These are phyloP conservation scores for Ficedula albicollis DNA, from an alignment of 2,797 vertebrate species.

Conservation along the genomic window DNA sequence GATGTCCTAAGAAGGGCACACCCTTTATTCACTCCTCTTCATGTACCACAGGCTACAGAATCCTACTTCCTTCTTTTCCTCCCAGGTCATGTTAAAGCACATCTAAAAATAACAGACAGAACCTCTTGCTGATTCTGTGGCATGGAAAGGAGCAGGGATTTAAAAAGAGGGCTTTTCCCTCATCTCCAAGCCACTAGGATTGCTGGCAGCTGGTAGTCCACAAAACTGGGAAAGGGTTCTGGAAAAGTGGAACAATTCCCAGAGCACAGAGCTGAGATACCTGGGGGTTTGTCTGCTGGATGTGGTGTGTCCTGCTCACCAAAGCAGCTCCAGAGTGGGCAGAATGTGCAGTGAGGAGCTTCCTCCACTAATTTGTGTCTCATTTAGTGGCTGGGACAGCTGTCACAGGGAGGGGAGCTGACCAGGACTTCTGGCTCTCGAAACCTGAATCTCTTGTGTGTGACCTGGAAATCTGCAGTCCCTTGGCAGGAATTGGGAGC, in stretches of 20 bases:
- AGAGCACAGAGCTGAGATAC: not conserved
- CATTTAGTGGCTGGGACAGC: not conserved
- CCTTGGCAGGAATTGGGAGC: not conserved
- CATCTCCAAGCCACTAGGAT: not conserved
- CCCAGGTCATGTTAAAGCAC: slow-evolving; percentile 35
- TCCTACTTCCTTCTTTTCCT: slow-evolving; percentile 52
- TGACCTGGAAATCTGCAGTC: not conserved
- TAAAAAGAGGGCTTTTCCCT: not conserved
- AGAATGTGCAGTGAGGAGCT: not conserved
- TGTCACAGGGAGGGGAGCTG: not conserved
- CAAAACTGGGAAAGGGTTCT: not conserved
- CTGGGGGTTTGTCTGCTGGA: not conserved
- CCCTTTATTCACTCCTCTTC: slow-evolving; percentile 56
- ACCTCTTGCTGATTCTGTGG: not conserved
- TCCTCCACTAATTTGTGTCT: not conserved
- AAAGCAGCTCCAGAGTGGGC: not conserved
- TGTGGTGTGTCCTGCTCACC: not conserved
- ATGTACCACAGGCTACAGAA: slow-evolving; percentile 69
- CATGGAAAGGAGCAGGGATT: slow-evolving; percentile 10
- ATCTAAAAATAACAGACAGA: slow-evolving; percentile 58
- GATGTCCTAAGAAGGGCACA: slow-evolving; percentile 49
- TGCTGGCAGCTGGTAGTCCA: not conserved
- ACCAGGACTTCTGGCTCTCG: not conserved
- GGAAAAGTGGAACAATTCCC: not conserved
- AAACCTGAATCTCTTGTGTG: not conserved